Base-by-base conservation (phyloP, 2,797 vertebrate species). In the Psittacula echo region DNA sequence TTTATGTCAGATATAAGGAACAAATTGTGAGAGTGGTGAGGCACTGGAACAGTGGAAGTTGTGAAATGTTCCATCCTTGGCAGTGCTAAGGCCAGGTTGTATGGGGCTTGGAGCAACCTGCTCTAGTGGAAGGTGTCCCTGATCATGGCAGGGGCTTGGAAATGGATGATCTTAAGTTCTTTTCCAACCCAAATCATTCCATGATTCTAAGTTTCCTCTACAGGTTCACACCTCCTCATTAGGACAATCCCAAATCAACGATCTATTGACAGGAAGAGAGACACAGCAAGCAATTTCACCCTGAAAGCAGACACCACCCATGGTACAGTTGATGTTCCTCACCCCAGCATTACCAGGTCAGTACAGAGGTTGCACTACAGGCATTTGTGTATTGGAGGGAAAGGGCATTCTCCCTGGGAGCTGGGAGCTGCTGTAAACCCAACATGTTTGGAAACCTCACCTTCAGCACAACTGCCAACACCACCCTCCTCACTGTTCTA, bases 311-410 rank as follows among this genome's bases (percentile, higher is more conserved):
- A 32, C 13, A 14, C 20, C 6, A 5, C 39, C 44, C 58, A 32
- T 2, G 12, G 3, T 8, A 22, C 19, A 48, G 48, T 1, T 67
- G 70, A 72, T 10, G 16, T 34, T 45, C 27, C 48, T 67, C 53
- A 22, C 0, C 15, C 5, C 32, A 64, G 16, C 3, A 24, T 3
- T 29, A 44, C 8, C 13, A 11, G 34, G 45, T 6, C 11, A 29
- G 32, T 3, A 21, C 5, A 8, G 37, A 54, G n/a, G 37, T 0
- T 44, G 32, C 11, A 30, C 48, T 26, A 30, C 14, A 45, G 37
- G 5, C 1, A 0, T 4, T 48, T n/a, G 42, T 8, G 18, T 12
- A 11, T 1, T 32, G n/a, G 26, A 87, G 60, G 39, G 11, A 41
- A 67, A 76, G 39, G 29, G 10, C 13, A 30, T 44, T 45, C 47